These are phyloP conservation scores for Tetheella fluctuosa DNA, from an alignment of 2,888 invertebrate species.

Conservation along the genomic window DNA sequence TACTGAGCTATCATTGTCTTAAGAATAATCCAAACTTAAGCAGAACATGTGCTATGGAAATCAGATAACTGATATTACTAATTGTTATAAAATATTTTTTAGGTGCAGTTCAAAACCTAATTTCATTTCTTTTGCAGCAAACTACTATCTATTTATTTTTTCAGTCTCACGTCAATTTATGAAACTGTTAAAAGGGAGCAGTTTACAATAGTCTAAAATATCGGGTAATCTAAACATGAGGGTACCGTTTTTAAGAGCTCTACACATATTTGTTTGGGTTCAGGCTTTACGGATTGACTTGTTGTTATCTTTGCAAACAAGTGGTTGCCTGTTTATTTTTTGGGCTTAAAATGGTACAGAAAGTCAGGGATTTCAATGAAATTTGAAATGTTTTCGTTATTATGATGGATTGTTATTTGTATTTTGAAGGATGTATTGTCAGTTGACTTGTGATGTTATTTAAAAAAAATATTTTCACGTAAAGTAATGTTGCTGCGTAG, in stretches of 20 bases:
- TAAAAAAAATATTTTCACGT: no score
- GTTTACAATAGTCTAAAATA: conserved; percentile 16
- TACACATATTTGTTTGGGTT: conserved; percentile 76
- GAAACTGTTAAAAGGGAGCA: background rate
- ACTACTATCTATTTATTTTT: no score
- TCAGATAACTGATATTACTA: no score
- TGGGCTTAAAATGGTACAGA: conserved; percentile 33
- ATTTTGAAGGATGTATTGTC: background rate
- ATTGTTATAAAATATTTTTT: background rate
- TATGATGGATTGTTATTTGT: conserved; percentile 26
- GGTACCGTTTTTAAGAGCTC: conserved; percentile 62
- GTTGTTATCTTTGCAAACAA: conserved; percentile 77
- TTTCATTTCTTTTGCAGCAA: no score
- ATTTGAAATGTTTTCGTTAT: conserved; percentile 37
- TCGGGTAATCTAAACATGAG: conserved; percentile 44
- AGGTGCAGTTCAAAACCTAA: background rate
- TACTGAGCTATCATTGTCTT: no score
- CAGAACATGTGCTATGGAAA: no score
- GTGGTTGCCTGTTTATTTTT: conserved; percentile 51
- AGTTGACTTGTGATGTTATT: no score
- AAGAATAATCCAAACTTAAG: no score
- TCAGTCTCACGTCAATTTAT: background rate
- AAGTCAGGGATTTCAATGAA: conserved; percentile 15
- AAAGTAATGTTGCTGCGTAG: no score
- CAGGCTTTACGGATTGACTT: conserved; percentile 63